Base-by-base conservation (phyloP, 1,140 invertebrate species). In the Cydia fagiglandana region DNA sequence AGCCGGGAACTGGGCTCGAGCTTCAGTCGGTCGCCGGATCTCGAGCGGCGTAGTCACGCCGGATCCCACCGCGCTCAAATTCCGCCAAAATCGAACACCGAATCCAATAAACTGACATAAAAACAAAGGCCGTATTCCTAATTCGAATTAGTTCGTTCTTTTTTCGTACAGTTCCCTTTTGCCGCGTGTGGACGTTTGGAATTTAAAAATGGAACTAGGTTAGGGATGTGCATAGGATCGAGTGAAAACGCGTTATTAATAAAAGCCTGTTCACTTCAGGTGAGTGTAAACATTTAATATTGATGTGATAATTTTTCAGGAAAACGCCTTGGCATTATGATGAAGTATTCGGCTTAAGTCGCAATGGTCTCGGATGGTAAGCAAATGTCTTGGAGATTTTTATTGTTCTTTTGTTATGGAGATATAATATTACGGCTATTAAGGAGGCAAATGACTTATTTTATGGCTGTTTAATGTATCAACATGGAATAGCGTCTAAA, bases 261-360 rank as follows among this genome's bases (percentile, higher is more conserved):
- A 68, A 68, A 68, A 68, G 64, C 64, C 28, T 34, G 64, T 68
- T 38, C 64, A 28, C 28, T 24, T 34, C 64, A 70, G 66, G 66
- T 70, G 24, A 38, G 66, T 53, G 50, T 70, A 70, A 70, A 70
- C 66, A 70, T 17, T 70, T 70, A 70, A 38, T 70, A 70, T 70
- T 70, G 66, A 70, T 70, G 66, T 45, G 30, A 38, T 70, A 41
- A 38, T 70, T 70, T 70, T 70, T 70, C 34, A 70, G 66, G 30
- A 38, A 68, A 70, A 41, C 34, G n/a, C 13, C 66, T 70, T 70
- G 38, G 15, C 7, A 45, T 70, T 70, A 17, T 17, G 15, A 34
- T n/a, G 24, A 24, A 24, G 24, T 24, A 24, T 24, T 24, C 24
- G 24, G 24, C 0, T 24, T 24, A 24, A 24, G 1, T 24, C 24